Percentiles rank a stretch among this genome's conserved stretches.
phyloP scores from a whole-genome alignment of 2,797 vertebrate species.

The Pangasius mekongensis region DNA sequence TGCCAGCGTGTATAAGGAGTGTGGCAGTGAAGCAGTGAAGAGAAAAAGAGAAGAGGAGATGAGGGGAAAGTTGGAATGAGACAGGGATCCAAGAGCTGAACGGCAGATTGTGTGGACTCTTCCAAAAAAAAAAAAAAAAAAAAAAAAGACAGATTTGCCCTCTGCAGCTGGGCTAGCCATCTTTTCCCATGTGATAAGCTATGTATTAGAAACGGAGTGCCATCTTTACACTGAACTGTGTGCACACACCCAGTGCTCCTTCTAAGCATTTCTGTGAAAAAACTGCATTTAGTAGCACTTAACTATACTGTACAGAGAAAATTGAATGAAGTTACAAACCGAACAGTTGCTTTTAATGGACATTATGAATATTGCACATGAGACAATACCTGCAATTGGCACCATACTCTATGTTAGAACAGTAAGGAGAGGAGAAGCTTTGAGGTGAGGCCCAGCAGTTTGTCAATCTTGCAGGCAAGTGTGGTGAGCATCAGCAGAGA shows the following conservation, averaged over 20 bases:
- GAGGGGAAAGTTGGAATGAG: constrained; percentile 29
- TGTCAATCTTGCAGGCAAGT: constrained; percentile 40
- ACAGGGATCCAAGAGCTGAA: constrained; percentile 51
- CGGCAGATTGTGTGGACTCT: background rate
- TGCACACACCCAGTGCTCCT: background rate
- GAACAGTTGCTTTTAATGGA: constrained; percentile 38
- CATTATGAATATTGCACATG: constrained; percentile 16
- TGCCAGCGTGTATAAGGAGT: constrained; percentile 67
- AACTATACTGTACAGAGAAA: constrained; percentile 9
- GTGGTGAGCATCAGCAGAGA: constrained; percentile 6
- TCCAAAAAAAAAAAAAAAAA: constrained; percentile 18
- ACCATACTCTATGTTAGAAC: constrained; percentile 40
- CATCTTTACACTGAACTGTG: background rate
- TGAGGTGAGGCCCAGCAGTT: constrained; percentile 32
- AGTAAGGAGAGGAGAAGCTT: constrained; percentile 26
- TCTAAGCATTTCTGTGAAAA: no score
- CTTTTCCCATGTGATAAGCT: constrained; percentile 35
- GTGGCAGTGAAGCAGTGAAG: constrained; percentile 48
- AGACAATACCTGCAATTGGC: constrained; percentile 43
- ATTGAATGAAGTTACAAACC: constrained; percentile 46
- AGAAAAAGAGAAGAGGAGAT: constrained; percentile 51
- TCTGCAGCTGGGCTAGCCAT: constrained; percentile 14
- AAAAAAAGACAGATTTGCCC: constrained; percentile 39
- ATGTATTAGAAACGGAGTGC: constrained; percentile 27
- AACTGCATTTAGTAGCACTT: background rate